Evolutionary conservation across 2,797 vertebrate genomes (phyloP), one percentile per base, ranked within the genome.

Genomic region (Streptopelia turtur): DNA sequence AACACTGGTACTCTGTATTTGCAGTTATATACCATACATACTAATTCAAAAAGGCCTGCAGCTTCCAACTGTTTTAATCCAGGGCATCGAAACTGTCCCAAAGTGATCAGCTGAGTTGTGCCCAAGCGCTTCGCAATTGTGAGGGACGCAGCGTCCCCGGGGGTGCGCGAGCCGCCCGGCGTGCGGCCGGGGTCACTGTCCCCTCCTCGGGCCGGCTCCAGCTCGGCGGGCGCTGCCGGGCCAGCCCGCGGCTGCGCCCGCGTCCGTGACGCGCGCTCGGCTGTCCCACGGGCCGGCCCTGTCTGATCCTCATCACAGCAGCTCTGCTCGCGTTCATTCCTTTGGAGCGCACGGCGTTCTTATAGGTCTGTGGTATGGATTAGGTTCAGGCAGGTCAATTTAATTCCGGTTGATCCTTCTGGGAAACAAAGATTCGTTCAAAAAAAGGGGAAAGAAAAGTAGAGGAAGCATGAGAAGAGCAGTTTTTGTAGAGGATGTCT

Each of bases 331-430:
- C 25, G 78, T 90, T 78, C 57, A 52, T 71, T 59, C 55, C 75
- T 90, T 49, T 50, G 66, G 86, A 90, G 85, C 89, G 59, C 71
- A 71, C 71, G 68, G 83, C 82, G n/a, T 90, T 83, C 35, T 66
- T 50, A 57, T 53, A 79, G 71, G 37, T 85, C 31, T 49, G 39
- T 69, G 35, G 63, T 88, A 55, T 13, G n/a, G 55, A 86, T 91
- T 86, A 89, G 50, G 56, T 28, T 89, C n/a, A 68, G 45, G 35
- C 68, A 68, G 59, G 56, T 68, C 64, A 57, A 28, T 80, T 64
- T 89, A 68, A 37, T 77, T 93, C 56, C 52, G 16, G 31, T 60
- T 86, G 83, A 89, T 89, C 69, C 69, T 89, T 83, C 64, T 77
- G 64, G 69, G 50, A 91, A 91, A 64, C 27, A 60, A 69, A 49